Base-by-base conservation (phyloP, 1,140 invertebrate genomes). In the Copidosoma floridanum region DNA sequence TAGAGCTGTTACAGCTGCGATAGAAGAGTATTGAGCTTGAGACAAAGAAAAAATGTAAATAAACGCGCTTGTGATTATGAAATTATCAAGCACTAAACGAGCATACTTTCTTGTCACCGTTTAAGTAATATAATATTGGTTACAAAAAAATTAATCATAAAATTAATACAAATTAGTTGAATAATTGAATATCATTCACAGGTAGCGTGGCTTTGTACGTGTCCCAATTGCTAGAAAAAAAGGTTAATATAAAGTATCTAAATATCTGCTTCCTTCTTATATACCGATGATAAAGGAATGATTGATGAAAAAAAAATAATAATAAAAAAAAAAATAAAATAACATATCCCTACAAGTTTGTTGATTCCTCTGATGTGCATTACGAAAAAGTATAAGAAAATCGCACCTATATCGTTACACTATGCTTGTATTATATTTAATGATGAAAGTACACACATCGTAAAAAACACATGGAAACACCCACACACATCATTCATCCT, bases 151-250 rank as follows among this genome's bases (percentile, higher is more conserved):
- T n/a, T n/a, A n/a, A n/a, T n/a, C n/a, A n/a, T n/a, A n/a, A n/a
- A n/a, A n/a, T n/a, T n/a, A n/a, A n/a, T n/a, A n/a, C n/a, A n/a
- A n/a, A n/a, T n/a, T n/a, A n/a, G n/a, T n/a, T n/a, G n/a, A n/a
- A n/a, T n/a, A n/a, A n/a, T n/a, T n/a, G n/a, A n/a, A n/a, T n/a
- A 58, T 51, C 57, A 44, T 51, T 58, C 57, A 44, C 38, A 35
- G 38, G 5, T 58, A 44, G 41, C 48, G 48, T 52, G 40, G 38
- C 40, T 59, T 58, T 52, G 23, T 44, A 18, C 40, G 27, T 59
- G 27, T 51, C 29, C 20, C 10, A 12, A 20, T 43, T 12, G 40
- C 40, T 20, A 43, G 23, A n/a, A n/a, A n/a, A n/a, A n/a, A n/a
- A n/a, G n/a, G n/a, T n/a, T n/a, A n/a, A n/a, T 8, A 43, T 43